These are phyloP conservation scores for Parnassius apollo DNA, from an alignment of 2,888 invertebrate genomes.

Conservation along the genomic window DNA sequence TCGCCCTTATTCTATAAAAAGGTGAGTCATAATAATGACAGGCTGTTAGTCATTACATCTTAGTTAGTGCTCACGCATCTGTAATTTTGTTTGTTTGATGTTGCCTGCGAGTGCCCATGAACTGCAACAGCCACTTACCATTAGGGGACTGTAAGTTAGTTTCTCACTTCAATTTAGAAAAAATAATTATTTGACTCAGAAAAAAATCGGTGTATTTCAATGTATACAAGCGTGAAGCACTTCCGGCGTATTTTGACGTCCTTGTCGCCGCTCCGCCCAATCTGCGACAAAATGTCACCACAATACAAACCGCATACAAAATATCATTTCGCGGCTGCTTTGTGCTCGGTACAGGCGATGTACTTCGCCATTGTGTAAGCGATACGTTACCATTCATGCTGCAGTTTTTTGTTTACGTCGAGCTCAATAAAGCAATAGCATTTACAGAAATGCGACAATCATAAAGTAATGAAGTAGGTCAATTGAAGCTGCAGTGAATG, in stretches of 20 bases:
- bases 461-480: constrained; percentile 15
- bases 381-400: constrained; percentile 28
- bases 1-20: too few species aligned
- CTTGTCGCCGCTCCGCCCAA: constrained; percentile 8
- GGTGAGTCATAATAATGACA: too few species aligned
- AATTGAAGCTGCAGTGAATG: constrained; percentile 3
- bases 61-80: too few species aligned
- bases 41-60: too few species aligned
- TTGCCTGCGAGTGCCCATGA: too few species aligned
- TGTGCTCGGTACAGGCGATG: constrained; percentile 13
- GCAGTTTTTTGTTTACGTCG: constrained; percentile 5
- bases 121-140: too few species aligned
- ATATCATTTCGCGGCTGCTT: constrained; percentile 17
- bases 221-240: background rate
- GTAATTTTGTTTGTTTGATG: too few species aligned
- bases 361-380: constrained; percentile 27
- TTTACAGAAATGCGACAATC: constrained; percentile 13
- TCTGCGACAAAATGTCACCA: constrained; percentile 9
- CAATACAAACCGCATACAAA: constrained; percentile 13
- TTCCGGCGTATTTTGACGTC: constrained; percentile 16
- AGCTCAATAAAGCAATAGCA: constrained; percentile 2
- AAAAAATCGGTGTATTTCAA: background rate
- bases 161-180: too few species aligned
- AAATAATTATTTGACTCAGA: background rate
- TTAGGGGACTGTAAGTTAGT: too few species aligned